phyloP scores from a whole-genome alignment of 2,113 vertebrate species.

The Balaeniceps rex region DNA sequence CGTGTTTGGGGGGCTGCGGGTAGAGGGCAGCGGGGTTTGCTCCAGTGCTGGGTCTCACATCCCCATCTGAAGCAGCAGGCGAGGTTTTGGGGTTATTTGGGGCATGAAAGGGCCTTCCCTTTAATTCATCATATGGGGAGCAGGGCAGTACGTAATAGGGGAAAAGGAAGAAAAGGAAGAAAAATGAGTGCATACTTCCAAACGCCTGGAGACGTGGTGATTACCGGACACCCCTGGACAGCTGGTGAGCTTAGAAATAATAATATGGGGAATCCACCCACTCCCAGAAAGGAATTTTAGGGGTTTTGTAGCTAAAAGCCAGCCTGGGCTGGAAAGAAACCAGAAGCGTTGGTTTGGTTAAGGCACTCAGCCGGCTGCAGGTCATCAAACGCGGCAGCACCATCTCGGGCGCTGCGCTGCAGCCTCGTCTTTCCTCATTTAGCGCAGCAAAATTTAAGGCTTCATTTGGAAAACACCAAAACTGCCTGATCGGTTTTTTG shows the following conservation, averaged over 20 bases:
- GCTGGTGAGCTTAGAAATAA: not conserved
- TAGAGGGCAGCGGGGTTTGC: not conserved
- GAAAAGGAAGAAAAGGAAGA: not conserved
- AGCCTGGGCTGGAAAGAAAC: not conserved
- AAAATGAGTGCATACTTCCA: rapidly evolving
- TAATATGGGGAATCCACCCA: not conserved
- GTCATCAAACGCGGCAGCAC: not conserved
- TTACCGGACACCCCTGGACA: rapidly evolving
- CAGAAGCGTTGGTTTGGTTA: not conserved
- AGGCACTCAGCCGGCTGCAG: rapidly evolving
- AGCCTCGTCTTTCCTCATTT: rapidly evolving
- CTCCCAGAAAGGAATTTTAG: not conserved
- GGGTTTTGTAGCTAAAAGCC: not conserved
- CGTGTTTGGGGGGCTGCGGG: rapidly evolving
- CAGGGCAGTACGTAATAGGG: rapidly evolving
- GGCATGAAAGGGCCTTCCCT: not conserved
- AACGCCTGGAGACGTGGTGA: rapidly evolving
- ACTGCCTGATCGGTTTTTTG: not conserved
- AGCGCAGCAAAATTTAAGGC: not conserved
- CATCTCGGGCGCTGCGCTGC: rapidly evolving
- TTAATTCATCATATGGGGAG: not conserved
- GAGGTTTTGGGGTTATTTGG: not conserved
- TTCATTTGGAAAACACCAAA: not conserved
- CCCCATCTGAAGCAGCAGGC: not conserved
- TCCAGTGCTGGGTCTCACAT: not conserved